These are phyloP conservation scores for Antheraea mylitta DNA, from an alignment of 1,140 invertebrate species.

Conservation along the genomic window DNA sequence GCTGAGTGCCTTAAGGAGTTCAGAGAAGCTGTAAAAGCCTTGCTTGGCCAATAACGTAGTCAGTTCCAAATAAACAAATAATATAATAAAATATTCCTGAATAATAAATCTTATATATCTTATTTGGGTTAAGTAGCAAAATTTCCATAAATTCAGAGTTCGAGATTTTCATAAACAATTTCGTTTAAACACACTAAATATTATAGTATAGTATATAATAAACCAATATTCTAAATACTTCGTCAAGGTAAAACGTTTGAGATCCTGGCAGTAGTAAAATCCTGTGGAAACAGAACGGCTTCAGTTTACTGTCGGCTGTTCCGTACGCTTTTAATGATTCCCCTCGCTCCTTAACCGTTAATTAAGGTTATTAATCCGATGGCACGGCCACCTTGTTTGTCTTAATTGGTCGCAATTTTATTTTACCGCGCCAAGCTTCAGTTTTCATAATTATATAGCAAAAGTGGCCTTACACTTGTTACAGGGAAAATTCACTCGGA, in stretches of 20 bases:
- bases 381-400: conserved; percentile 70
- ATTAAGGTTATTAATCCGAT: conserved; percentile 72
- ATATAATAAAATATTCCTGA: no score
- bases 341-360: conserved; percentile 50
- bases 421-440: conserved; percentile 47
- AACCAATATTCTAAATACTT: not conserved
- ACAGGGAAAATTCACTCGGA: not conserved
- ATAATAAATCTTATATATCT: no score
- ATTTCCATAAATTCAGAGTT: no score
- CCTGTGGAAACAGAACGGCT: conserved; percentile 19
- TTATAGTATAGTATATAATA: not conserved
- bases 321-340: conserved; percentile 40
- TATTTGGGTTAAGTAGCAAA: no score
- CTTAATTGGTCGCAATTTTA: conserved; percentile 73
- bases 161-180: no score
- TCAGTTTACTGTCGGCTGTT: conserved; percentile 30
- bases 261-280: conserved; percentile 7
- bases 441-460: conserved; percentile 48
- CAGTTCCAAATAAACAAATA: no score
- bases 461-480: conserved; percentile 14
- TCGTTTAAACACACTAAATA: not conserved
- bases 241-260: conserved; percentile 5
- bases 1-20: no score
- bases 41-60: no score
- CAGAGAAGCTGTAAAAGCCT: no score